phyloP scores from a whole-genome alignment of 1,140 invertebrate species.

The Drosophila lini region DNA sequence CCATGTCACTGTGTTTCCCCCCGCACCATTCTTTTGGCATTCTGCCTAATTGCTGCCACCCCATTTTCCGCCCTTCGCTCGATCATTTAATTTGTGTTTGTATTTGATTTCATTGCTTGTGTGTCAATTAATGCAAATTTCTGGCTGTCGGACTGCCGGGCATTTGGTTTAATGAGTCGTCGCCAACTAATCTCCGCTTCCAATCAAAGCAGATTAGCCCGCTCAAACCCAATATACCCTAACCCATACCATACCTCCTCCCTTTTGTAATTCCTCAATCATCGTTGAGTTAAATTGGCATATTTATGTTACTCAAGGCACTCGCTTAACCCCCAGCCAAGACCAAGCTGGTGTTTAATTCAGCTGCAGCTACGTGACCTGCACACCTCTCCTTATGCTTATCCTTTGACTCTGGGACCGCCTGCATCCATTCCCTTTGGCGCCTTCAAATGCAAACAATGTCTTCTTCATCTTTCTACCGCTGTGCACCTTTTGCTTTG shows the following conservation, averaged over 20 bases:
- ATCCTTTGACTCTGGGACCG: neutral
- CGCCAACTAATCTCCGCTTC: conserved; percentile 42
- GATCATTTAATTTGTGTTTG: conserved; percentile 37
- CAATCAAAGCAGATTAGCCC: conserved; percentile 62
- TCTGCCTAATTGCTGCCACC: conserved; percentile 65
- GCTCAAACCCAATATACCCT: neutral
- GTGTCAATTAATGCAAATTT: conserved; percentile 69
- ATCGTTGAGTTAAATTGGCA: conserved; percentile 57
- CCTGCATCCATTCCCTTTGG: conserved; percentile 7
- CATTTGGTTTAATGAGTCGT: conserved; percentile 34
- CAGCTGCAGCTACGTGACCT: conserved; percentile 56
- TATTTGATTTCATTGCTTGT: conserved; percentile 37
- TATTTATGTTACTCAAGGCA: conserved; percentile 36
- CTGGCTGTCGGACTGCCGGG: conserved; percentile 26
- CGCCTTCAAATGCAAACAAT: conserved; percentile 53
- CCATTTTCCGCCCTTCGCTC: conserved; percentile 5
- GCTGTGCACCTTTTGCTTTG: neutral
- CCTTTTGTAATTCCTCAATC: conserved; percentile 4
- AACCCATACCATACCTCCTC: neutral
- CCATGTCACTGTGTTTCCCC: conserved; percentile 2
- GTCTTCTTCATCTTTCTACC: conserved; percentile 1
- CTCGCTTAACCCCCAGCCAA: conserved; percentile 6
- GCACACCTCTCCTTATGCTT: conserved; percentile 18
- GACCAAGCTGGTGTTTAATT: conserved; percentile 26
- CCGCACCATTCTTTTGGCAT: conserved; percentile 39